Conservation (phyloP, 1,140 invertebrate species). For the Hormaphis cornu region DNA sequence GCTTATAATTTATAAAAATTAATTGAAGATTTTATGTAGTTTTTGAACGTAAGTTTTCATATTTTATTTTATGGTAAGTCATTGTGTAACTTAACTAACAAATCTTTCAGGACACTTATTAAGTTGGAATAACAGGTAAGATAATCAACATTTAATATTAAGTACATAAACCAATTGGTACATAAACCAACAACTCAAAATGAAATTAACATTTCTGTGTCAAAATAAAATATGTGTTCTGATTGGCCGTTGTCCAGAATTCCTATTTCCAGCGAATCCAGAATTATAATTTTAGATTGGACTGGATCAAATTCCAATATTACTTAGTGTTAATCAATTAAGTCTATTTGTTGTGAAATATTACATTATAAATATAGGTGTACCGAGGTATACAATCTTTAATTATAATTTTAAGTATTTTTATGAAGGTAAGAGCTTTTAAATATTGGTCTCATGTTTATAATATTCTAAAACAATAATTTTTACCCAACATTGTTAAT, state of each 20-base stretch:
- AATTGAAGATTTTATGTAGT: neutral
- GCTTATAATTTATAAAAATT: conserved; percentile 1
- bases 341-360: neutral
- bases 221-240: conserved; percentile 23
- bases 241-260: conserved; percentile 14
- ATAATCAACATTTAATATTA: neutral
- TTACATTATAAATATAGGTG: neutral
- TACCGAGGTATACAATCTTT: too few relatives aligned
- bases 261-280: conserved; percentile 34
- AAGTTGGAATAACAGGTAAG: neutral
- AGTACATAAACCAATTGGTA: conserved; percentile 13
- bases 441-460: too few relatives aligned
- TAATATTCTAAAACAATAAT: too few relatives aligned
- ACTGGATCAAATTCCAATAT: conserved; percentile 35
- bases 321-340: neutral
- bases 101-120: neutral
- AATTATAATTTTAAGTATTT: neutral
- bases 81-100: neutral
- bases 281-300: conserved; percentile 26
- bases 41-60: neutral
- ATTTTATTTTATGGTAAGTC: neutral
- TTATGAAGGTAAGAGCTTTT: conserved; percentile 11
- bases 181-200: too few relatives aligned
- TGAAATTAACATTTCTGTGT: conserved; percentile 8
- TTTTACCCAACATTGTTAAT: too few relatives aligned